phyloP scores from a whole-genome alignment of 2,888 invertebrate genomes.

The Osmoderma eremita region DNA sequence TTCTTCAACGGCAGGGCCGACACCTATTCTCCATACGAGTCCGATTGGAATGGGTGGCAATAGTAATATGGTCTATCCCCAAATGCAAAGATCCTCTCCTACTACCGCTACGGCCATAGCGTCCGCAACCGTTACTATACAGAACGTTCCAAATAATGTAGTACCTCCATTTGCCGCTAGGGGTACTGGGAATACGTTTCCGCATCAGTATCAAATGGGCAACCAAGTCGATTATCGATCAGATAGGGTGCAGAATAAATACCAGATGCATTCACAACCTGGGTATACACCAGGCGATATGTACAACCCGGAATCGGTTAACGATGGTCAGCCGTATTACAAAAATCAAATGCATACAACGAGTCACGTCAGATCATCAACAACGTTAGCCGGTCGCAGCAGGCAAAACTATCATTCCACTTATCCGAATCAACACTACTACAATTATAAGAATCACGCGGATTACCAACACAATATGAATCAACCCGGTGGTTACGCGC shows the following conservation, averaged over 20 bases:
- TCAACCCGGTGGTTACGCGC: constrained; percentile 57
- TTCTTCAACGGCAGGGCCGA: constrained; percentile 61
- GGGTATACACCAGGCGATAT: constrained; percentile 57
- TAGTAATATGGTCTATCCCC: constrained; percentile 67
- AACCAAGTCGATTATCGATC: constrained; percentile 58
- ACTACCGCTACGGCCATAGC: constrained; percentile 73
- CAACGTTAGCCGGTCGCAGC: constrained; percentile 51
- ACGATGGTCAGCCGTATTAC: constrained; percentile 57
- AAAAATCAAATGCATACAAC: constrained; percentile 57
- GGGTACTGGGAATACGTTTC: constrained; percentile 63
- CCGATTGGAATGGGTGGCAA: constrained; percentile 66
- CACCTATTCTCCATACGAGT: constrained; percentile 69
- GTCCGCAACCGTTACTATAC: constrained; percentile 66
- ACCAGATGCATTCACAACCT: constrained; percentile 54
- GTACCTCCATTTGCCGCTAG: constrained; percentile 70
- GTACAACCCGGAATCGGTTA: constrained; percentile 61
- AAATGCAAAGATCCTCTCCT: constrained; percentile 73
- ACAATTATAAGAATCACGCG: constrained; percentile 65
- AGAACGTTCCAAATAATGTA: constrained; percentile 70
- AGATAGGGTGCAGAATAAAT: constrained; percentile 54
- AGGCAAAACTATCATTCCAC: constrained; percentile 63
- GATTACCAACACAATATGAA: constrained; percentile 54
- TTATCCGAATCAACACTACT: constrained; percentile 65
- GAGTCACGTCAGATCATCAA: constrained; percentile 48
- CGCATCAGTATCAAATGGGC: constrained; percentile 61